Conservation (phyloP, 1,140 invertebrate species). For the Stegodyphus mimosarum region DNA sequence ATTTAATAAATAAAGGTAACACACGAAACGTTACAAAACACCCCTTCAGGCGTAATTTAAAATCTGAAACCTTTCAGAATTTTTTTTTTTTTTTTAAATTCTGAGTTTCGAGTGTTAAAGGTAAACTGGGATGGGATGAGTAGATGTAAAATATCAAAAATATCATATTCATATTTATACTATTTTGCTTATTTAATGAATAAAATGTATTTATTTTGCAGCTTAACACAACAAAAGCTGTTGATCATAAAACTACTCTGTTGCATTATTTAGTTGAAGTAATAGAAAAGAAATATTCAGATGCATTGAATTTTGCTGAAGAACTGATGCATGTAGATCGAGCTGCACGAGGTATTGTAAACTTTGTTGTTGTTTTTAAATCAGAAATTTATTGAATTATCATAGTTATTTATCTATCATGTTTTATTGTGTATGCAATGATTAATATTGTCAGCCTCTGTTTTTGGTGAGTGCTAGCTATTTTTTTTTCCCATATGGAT, state of each 20-base stretch:
- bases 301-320: conserved; percentile 83
- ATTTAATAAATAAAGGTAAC: too few relatives aligned
- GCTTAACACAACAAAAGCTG: conserved; percentile 93
- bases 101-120: too few relatives aligned
- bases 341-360: conserved; percentile 67
- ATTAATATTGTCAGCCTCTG: too few relatives aligned
- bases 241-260: conserved; percentile 91
- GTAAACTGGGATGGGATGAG: too few relatives aligned
- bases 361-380: neutral
- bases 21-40: too few relatives aligned
- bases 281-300: conserved; percentile 88
- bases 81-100: too few relatives aligned
- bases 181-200: neutral
- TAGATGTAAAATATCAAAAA: too few relatives aligned
- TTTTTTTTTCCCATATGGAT: too few relatives aligned
- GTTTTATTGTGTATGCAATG: too few relatives aligned
- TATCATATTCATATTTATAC: neutral
- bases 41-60: too few relatives aligned
- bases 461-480: too few relatives aligned
- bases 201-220: conserved; percentile 68
- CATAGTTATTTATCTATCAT: neutral
- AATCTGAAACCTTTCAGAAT: too few relatives aligned
- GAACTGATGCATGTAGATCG: conserved; percentile 84
- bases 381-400: neutral
- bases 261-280: conserved; percentile 92